phyloP scores from a whole-genome alignment of 2,797 vertebrate species.

The Oceanodroma leucorhoa region DNA sequence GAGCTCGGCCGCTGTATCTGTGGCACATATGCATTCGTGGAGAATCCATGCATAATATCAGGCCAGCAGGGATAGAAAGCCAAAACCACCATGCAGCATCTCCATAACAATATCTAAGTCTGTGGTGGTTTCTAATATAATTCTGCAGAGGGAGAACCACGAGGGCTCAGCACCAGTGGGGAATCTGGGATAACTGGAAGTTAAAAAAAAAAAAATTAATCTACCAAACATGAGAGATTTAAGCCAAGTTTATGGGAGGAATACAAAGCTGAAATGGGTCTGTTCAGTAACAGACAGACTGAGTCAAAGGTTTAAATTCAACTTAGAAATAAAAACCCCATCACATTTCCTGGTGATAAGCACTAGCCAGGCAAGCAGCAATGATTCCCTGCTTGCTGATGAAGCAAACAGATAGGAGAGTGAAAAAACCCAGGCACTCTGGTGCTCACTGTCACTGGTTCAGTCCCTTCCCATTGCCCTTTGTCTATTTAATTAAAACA shows the following conservation, averaged over 20 bases:
- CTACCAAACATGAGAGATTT: not conserved
- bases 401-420: not conserved
- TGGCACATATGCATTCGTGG: not conserved
- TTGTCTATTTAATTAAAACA: conserved; percentile 4
- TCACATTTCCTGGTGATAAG: rapidly evolving
- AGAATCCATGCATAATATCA: conserved; percentile 46
- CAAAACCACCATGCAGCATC: conserved; percentile 27
- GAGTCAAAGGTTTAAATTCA: not conserved
- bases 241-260: not conserved
- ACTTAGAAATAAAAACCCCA: not conserved
- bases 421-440: not conserved
- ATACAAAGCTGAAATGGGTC: not conserved
- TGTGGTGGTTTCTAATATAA: conserved; percentile 40
- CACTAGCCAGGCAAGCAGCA: not conserved
- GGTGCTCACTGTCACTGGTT: not conserved
- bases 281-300: not conserved
- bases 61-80: conserved; percentile 55
- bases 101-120: conserved; percentile 64
- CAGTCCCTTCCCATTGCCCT: not conserved
- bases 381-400: not conserved
- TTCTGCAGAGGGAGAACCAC: conserved; percentile 29
- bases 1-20: conserved; percentile 24
- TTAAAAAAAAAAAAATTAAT: not conserved
- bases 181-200: not conserved
- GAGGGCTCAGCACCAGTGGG: not conserved